Percentiles rank a stretch among this genome's conserved stretches.
phyloP scores from a whole-genome alignment of 2,888 invertebrate genomes.

The Chromoteleia sp. region DNA sequence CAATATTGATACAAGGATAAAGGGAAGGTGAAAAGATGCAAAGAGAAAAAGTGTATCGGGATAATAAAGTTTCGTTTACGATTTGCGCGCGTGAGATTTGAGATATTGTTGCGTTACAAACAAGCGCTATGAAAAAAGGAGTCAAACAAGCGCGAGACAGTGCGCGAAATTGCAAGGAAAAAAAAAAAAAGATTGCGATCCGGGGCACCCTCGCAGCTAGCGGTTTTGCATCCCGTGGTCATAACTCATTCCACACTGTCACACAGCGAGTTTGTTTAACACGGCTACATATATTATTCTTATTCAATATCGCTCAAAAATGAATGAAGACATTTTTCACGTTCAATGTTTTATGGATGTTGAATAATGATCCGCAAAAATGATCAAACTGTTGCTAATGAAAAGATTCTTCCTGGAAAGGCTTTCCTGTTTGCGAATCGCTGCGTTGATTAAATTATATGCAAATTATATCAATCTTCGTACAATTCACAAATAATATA shows the following conservation, averaged over 20 bases:
- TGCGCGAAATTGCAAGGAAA: constrained; percentile 47
- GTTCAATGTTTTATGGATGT: constrained; percentile 40
- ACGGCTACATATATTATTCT: constrained; percentile 67
- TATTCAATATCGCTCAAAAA: constrained; percentile 55
- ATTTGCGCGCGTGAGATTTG: constrained; percentile 66
- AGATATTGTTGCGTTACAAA: constrained; percentile 70
- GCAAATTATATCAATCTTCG: constrained; percentile 14
- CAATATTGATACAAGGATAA: constrained; percentile 63
- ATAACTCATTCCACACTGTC: constrained; percentile 55
- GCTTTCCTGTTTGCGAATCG: not conserved
- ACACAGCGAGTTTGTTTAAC: constrained; percentile 64
- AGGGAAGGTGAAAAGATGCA: constrained; percentile 51
- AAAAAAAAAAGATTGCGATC: constrained; percentile 56
- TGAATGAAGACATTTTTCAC: constrained; percentile 62
- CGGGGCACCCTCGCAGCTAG: constrained; percentile 51
- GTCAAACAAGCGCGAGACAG: constrained; percentile 40
- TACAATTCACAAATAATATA: too few relatives aligned
- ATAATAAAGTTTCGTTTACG: constrained; percentile 73
- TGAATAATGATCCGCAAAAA: constrained; percentile 41
- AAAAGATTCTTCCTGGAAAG: constrained; percentile 15
- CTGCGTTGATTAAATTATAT: constrained; percentile 22
- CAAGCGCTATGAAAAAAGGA: constrained; percentile 56
- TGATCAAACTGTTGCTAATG: constrained; percentile 25
- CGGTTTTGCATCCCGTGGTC: constrained; percentile 50
- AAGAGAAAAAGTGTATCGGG: constrained; percentile 59